These are phyloP conservation scores for Andinoacara biseriatus DNA, from an alignment of 2,113 vertebrate species.

Conservation along the genomic window DNA sequence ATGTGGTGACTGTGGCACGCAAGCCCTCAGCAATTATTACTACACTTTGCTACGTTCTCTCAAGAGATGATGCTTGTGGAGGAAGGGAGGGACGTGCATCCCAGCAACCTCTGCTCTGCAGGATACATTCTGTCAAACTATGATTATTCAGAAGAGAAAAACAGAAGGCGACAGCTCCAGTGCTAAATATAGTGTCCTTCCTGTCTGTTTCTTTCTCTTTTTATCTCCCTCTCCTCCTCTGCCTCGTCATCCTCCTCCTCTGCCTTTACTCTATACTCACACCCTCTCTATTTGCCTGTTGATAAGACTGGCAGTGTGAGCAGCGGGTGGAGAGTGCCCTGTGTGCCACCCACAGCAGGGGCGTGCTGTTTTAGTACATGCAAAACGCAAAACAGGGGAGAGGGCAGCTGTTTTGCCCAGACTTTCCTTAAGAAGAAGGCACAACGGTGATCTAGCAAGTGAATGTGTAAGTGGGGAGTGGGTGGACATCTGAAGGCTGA, in stretches of 20 bases:
- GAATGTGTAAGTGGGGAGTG: not conserved
- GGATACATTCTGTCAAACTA: constrained; percentile 78
- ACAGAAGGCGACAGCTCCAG: constrained; percentile 80
- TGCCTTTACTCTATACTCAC: constrained; percentile 54
- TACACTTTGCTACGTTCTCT: constrained; percentile 58
- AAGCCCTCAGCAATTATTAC: constrained; percentile 64
- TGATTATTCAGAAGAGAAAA: constrained; percentile 75
- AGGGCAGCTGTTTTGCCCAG: constrained; percentile 23
- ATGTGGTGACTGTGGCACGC: constrained; percentile 49
- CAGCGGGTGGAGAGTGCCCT: constrained; percentile 39
- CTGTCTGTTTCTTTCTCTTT: constrained; percentile 69
- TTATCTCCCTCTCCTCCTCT: constrained; percentile 53
- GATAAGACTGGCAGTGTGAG: constrained; percentile 57
- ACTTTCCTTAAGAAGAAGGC: constrained; percentile 30
- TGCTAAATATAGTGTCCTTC: constrained; percentile 83
- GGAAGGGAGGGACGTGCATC: constrained; percentile 54
- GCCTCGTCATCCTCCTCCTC: constrained; percentile 55
- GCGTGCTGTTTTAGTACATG: constrained; percentile 39
- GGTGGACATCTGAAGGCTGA: constrained; percentile 24
- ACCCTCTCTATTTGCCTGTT: constrained; percentile 53
- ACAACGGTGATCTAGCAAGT: constrained; percentile 1
- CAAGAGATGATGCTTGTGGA: constrained; percentile 50
- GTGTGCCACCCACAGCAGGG: constrained; percentile 46
- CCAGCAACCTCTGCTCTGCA: constrained; percentile 77
- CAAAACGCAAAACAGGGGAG: constrained; percentile 1